Evolutionary conservation across 2,888 invertebrate genomes (phyloP).

Genomic region (Dione vanillae): DNA sequence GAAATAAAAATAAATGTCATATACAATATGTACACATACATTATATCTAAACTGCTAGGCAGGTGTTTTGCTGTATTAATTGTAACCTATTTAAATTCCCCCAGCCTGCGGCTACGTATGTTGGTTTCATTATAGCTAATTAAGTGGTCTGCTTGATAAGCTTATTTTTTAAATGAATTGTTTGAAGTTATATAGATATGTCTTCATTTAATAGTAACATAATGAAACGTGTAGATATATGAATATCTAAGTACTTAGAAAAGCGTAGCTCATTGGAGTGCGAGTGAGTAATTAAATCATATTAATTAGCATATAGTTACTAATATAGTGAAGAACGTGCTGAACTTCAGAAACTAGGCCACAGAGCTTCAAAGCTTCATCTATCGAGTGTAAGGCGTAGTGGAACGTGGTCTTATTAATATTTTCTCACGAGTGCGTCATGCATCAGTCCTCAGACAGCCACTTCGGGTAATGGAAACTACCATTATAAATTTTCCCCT

Average conservation of each 20-base stretch:
- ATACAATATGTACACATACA: not conserved
- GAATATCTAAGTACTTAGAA: no score
- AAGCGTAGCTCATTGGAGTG: no score
- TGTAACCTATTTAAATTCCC: conserved; percentile 16
- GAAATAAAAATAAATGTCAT: no score
- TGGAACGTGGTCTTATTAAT: conserved; percentile 43
- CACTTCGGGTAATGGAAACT: conserved; percentile 77
- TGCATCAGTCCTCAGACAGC: conserved; percentile 64
- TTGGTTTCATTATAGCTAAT: conserved; percentile 17
- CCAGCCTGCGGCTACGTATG: conserved; percentile 15
- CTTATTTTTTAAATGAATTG: conserved; percentile 3
- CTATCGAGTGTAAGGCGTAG: conserved; percentile 17
- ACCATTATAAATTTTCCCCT: conserved; percentile 78
- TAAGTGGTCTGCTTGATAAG: conserved; percentile 4
- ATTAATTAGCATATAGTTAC: not conserved
- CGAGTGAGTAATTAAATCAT: not conserved
- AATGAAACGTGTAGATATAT: no score
- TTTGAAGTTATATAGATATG: not conserved
- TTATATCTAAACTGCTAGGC: not conserved
- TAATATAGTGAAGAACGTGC: not conserved
- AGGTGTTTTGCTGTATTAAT: conserved; percentile 5
- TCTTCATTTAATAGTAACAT: no score
- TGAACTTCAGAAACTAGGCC: not conserved
- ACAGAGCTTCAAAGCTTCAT: conserved; percentile 7
- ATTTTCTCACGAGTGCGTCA: conserved; percentile 64